Evolutionary conservation across 2,888 invertebrate species (phyloP).

Genomic region (Cataglyphis altisquamis): DNA sequence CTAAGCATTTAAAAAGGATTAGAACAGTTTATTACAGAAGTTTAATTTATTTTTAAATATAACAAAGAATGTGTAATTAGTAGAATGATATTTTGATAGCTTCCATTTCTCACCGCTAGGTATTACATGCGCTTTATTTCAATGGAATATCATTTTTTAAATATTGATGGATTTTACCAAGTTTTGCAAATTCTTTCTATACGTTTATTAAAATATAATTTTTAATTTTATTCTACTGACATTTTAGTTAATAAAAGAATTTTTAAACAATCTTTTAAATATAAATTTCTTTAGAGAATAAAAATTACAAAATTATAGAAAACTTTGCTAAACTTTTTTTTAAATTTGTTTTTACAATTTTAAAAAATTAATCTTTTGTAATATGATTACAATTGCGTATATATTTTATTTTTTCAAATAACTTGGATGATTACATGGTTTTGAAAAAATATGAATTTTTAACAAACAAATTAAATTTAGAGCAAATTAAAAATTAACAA

Average conservation of each 20-base stretch:
- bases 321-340: neutral
- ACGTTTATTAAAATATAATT: conserved; percentile 4
- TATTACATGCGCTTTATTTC: neutral
- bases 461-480: neutral
- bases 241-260: conserved; percentile 2
- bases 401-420: neutral
- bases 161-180: neutral
- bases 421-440: neutral
- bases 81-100: conserved; percentile 1
- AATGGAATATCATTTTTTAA: neutral
- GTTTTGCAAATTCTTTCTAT: neutral
- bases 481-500: neutral
- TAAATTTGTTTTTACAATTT: neutral
- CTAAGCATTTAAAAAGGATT: neutral
- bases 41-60: neutral
- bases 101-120: neutral
- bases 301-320: conserved; percentile 10
- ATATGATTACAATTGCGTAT: neutral
- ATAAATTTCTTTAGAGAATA: neutral
- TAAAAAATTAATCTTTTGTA: neutral
- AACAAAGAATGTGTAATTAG: neutral
- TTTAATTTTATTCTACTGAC: neutral
- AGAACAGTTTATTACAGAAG: neutral
- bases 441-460: neutral
- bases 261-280: neutral